Percentiles rank a stretch among this genome's conserved stretches.
phyloP scores from a whole-genome alignment of 2,113 vertebrate genomes.

The Toxotes chatareus region DNA sequence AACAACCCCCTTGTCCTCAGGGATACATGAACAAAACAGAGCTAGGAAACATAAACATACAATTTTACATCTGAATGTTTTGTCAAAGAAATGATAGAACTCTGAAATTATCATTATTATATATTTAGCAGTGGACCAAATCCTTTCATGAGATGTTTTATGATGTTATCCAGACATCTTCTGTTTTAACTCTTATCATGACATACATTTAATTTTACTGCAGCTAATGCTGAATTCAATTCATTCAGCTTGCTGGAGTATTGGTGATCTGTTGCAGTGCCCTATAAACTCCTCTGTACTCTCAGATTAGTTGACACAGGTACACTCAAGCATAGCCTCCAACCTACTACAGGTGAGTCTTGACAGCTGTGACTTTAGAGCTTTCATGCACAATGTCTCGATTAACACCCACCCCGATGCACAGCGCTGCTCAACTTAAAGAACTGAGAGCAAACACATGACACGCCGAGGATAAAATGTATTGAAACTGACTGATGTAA shows the following conservation, averaged over 20 bases:
- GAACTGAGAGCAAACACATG: conserved; percentile 11
- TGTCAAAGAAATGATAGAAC: background rate
- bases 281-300: background rate
- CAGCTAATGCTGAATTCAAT: background rate
- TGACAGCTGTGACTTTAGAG: conserved; percentile 61
- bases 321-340: background rate
- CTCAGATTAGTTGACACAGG: conserved; percentile 51
- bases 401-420: background rate
- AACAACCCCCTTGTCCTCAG: conserved; percentile 32
- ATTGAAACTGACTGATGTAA: background rate
- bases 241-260: background rate
- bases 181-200: background rate
- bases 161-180: background rate
- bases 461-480: background rate
- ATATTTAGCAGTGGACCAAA: background rate
- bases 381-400: background rate
- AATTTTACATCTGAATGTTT: background rate
- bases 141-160: background rate
- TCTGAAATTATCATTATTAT: background rate
- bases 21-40: conserved; percentile 45
- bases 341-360: conserved; percentile 27
- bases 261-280: conserved; percentile 51
- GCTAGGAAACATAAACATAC: conserved; percentile 16
- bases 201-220: background rate
- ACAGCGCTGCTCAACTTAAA: conserved; percentile 14